phyloP scores from a whole-genome alignment of 1,140 invertebrate species.

The Leptinotarsa undecemlineata region DNA sequence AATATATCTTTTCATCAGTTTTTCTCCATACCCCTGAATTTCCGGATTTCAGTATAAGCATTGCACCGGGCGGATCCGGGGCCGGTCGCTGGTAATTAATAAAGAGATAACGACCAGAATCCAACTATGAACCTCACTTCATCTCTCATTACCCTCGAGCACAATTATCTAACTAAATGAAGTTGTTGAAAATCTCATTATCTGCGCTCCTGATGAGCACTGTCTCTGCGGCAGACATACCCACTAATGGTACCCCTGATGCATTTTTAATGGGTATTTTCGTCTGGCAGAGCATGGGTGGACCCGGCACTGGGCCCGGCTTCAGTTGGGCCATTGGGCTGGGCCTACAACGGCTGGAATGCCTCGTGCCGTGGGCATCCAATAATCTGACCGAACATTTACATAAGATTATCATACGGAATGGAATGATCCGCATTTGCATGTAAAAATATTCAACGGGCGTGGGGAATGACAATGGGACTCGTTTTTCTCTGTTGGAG shows the following conservation, averaged over 20 bases:
- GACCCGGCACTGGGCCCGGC: not conserved
- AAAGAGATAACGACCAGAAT: too few relatives aligned
- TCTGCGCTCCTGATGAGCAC: not conserved
- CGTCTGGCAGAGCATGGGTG: constrained; percentile 1
- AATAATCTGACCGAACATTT: not conserved
- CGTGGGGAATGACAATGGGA: not conserved
- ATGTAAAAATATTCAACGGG: constrained; percentile 14
- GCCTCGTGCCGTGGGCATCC: not conserved
- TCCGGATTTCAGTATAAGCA: too few relatives aligned
- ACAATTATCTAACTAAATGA: too few relatives aligned
- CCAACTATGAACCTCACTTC: too few relatives aligned
- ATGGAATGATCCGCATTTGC: constrained; percentile 8
- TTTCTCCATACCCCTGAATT: too few relatives aligned
- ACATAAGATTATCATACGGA: constrained; percentile 3
- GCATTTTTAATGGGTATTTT: constrained; percentile 6
- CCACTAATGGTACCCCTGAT: not conserved
- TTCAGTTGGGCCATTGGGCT: constrained; percentile 1
- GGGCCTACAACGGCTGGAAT: not conserved
- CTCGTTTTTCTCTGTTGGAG: too few relatives aligned
- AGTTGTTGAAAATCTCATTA: too few relatives aligned
- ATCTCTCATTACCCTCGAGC: too few relatives aligned
- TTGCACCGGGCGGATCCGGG: too few relatives aligned
- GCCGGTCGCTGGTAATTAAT: too few relatives aligned
- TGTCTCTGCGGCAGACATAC: not conserved
- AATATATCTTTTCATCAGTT: too few relatives aligned